A percentile compares a stretch with the other conserved stretches of the same genome.
phyloP scores from a whole-genome alignment of 2,888 invertebrate genomes.

The Macrosoma leucophasiata region DNA sequence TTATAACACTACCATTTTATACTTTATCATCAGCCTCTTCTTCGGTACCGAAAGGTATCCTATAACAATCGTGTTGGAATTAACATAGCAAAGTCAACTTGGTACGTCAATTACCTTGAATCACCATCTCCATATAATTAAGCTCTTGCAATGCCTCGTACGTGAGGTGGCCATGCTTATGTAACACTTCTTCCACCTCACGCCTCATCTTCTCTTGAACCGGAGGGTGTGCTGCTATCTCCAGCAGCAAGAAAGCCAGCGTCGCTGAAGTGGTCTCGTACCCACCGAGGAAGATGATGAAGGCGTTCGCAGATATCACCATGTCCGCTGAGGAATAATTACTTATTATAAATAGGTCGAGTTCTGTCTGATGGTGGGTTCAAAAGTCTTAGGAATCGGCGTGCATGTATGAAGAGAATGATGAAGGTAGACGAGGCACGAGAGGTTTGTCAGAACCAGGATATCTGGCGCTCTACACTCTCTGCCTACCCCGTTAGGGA shows the following conservation, averaged over 20 bases:
- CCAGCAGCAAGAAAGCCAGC: conserved; percentile 71
- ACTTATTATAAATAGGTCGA: too few relatives aligned
- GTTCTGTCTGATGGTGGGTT: too few relatives aligned
- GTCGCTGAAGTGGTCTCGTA: conserved; percentile 78
- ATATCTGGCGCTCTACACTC: too few relatives aligned
- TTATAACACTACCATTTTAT: too few relatives aligned
- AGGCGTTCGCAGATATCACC: conserved; percentile 74
- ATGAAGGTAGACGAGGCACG: too few relatives aligned
- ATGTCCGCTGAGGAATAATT: conserved; percentile 68
- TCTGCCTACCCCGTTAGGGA: too few relatives aligned
- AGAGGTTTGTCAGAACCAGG: too few relatives aligned
- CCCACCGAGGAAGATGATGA: conserved; percentile 77
- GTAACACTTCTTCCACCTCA: conserved; percentile 59
- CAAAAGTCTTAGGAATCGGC: too few relatives aligned
- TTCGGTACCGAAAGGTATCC: too few relatives aligned
- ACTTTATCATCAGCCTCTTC: too few relatives aligned
- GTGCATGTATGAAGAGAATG: too few relatives aligned
- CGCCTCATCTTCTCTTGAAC: conserved; percentile 68
- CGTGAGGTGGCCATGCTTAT: conserved; percentile 48
- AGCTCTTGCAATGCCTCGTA: conserved; percentile 72
- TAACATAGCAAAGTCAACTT: background rate
- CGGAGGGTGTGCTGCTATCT: conserved; percentile 65
- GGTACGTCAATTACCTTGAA: conserved; percentile 49
- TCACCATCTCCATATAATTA: conserved; percentile 75
- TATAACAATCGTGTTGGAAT: too few relatives aligned